Conservation (phyloP, 2,113 vertebrate genomes). For the Microtus richardsoni region DNA sequence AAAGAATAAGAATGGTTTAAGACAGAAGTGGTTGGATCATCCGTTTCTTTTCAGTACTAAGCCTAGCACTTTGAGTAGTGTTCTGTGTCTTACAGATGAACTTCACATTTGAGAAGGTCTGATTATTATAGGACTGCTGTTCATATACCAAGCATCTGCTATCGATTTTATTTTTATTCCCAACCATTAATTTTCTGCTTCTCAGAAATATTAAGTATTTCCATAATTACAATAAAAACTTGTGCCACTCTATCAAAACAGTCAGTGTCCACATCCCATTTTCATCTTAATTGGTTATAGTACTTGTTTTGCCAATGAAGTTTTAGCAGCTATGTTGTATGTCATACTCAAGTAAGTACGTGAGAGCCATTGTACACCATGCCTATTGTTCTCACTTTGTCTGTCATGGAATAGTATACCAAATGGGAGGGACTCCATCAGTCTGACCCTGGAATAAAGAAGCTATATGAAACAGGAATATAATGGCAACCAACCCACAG, state of each 20-base stretch:
- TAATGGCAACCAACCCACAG: background rate
- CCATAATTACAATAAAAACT: background rate
- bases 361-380: background rate
- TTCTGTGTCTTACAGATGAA: background rate
- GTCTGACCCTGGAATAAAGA: background rate
- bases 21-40: background rate
- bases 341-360: background rate
- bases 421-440: background rate
- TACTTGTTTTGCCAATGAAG: background rate
- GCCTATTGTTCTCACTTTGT: background rate
- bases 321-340: background rate
- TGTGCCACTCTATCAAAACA: background rate
- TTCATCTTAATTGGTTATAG: background rate
- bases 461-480: background rate
- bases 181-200: background rate
- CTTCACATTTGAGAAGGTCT: background rate
- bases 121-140: background rate
- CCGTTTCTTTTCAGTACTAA: background rate
- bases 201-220: background rate
- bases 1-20: background rate
- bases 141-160: background rate
- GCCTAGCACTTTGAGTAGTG: background rate
- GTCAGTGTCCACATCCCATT: background rate
- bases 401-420: background rate
- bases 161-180: background rate